A percentile compares a stretch with the other conserved stretches of the same genome.
Conservation (phyloP, 1,140 invertebrate species). For the Caenorhabditis elegans region WBcel235 BX284604.4:8303501-8304000, state of each 20-base stretch:
- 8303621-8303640: no score
- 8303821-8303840: no score
- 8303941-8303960: background rate
- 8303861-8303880: no score
- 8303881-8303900: background rate
- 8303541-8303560: no score
- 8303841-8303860: background rate
- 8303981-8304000: conserved; percentile 64
- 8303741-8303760: background rate
- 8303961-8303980: conserved; percentile 25
- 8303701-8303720: background rate
- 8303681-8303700: background rate
- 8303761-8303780: background rate
- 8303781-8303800: background rate
- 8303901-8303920: background rate
- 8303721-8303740: background rate
- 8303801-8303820: background rate
- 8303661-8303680: no score
- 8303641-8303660: no score
- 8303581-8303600: no score
- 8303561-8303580: no score
- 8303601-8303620: no score
- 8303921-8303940: background rate
- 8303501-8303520: no score
- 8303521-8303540: no score